These are phyloP conservation scores for Arge pagana DNA, from an alignment of 2,888 invertebrate genomes.

Conservation along the genomic window DNA sequence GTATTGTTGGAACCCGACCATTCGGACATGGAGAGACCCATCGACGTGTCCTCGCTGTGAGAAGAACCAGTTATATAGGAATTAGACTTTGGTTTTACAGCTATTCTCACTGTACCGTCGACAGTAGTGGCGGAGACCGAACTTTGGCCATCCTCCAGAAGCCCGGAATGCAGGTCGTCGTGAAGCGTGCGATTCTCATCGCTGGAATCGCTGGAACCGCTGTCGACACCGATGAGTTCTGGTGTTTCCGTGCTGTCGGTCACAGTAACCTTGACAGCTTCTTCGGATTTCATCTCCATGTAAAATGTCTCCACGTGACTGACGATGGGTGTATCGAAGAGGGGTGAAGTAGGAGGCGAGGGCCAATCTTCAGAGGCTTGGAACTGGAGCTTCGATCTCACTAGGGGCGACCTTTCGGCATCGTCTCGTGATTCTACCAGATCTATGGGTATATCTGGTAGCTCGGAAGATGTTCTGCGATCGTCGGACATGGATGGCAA, in stretches of 20 bases:
- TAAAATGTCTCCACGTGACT: conserved; percentile 82
- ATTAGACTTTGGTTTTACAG: conserved; percentile 78
- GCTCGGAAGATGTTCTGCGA: conserved; percentile 80
- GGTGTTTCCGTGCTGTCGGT: conserved; percentile 71
- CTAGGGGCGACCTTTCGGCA: conserved; percentile 49
- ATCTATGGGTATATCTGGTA: conserved; percentile 84
- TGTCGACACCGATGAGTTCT: conserved; percentile 58
- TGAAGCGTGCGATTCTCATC: conserved; percentile 72
- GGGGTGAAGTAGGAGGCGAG: conserved; percentile 74
- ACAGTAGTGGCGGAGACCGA: conserved; percentile 70
- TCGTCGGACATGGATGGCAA: conserved; percentile 72
- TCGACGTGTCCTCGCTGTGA: conserved; percentile 85
- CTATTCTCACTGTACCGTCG: conserved; percentile 81
- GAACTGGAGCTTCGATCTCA: conserved; percentile 42
- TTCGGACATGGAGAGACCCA: conserved; percentile 83
- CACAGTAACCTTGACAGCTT: conserved; percentile 75
- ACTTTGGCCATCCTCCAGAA: conserved; percentile 53
- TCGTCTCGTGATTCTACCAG: conserved; percentile 62
- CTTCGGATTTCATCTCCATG: conserved; percentile 76
- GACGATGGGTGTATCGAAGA: conserved; percentile 72
- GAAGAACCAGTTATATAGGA: conserved; percentile 71
- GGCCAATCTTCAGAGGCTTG: conserved; percentile 83
- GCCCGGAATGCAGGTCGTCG: conserved; percentile 61
- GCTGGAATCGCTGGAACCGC: conserved; percentile 67
- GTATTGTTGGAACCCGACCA: conserved; percentile 89